Base-by-base conservation (phyloP, 2,888 invertebrate genomes). In the Hydropsyche betteni region DNA sequence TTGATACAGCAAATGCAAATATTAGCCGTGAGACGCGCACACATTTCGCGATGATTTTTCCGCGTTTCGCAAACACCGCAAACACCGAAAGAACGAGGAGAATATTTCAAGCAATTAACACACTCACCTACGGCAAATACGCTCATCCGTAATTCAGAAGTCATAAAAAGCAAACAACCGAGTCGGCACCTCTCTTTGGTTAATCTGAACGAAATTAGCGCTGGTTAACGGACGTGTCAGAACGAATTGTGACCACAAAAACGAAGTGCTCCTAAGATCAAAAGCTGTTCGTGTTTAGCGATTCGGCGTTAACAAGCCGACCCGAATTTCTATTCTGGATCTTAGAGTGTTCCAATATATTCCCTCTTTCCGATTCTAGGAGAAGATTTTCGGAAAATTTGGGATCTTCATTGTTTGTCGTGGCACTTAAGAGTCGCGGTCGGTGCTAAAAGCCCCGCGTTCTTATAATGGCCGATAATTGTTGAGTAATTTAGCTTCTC, bases 401-500 rank as follows among this genome's bases (percentile, higher is more conserved):
- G 10, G 44, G 44, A 44, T 10, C 3, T 10, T 44, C 44, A 44
- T 5, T 50, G 24, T 69, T 69, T 69, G 51, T 8, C 44, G 10
- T n/a, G 51, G 38, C 69, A 69, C 50, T 69, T 69, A 68, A 4
- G 16, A 14, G 12, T n/a, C 44, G 16, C 38, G 50, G 24, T 4
- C 50, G 24, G 69, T 69, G 69, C 69, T 69, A 69, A 69, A 69
- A 69, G 69, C 69, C 24, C 50, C 24, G 10, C 14, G 50, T 44
- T 58, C 24, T 8, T 58, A 69, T 44, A 44, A 44, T 69, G 69
- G 10, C 24, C 51, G 69, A 69, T 69, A 69, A 69, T 69, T 69
- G 24, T 69, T 69, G 50, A 8, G 69, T 69, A 69, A 69, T 38
- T 34, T 38, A 38, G 36, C n/a, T 5, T 16, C 44, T 44, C 16